These are phyloP conservation scores for Enteromius radiatus DNA, from an alignment of 2,797 vertebrate species.

Conservation along the genomic window DNA sequence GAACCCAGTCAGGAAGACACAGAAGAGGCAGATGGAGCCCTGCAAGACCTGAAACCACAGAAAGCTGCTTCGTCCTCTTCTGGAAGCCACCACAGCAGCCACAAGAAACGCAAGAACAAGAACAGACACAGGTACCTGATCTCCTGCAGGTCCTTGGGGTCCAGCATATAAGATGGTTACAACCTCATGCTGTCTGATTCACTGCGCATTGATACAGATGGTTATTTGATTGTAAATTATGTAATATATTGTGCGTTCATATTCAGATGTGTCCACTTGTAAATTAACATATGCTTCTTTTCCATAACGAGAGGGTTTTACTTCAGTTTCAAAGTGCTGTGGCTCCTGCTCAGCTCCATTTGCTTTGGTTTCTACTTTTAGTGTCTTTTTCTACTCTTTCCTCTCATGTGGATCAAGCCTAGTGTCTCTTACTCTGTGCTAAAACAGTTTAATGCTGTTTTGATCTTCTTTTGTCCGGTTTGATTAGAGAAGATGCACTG, in stretches of 20 bases:
- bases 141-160: slow-evolving; percentile 4
- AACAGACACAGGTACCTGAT: slow-evolving; percentile 92
- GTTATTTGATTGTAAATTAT: neutral
- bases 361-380: neutral
- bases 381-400: neutral
- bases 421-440: neutral
- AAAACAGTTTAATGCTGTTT: neutral
- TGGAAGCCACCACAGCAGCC: slow-evolving; percentile 92
- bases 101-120: slow-evolving; percentile 99
- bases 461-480: too few species aligned
- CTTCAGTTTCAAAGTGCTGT: neutral
- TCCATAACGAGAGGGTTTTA: neutral
- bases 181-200: neutral
- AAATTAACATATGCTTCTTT: neutral
- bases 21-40: slow-evolving; percentile 90
- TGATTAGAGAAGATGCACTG: neutral
- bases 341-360: neutral
- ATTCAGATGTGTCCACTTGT: too few species aligned
- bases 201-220: neutral
- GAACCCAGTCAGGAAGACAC: slow-evolving; percentile 95
- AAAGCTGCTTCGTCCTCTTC: slow-evolving; percentile 95
- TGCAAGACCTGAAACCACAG: slow-evolving; percentile 96
- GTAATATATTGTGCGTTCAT: too few species aligned
- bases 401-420: neutral
- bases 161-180: neutral